phyloP scores from a whole-genome alignment of 1,140 invertebrate genomes.

The Sesamia nonagrioides region DNA sequence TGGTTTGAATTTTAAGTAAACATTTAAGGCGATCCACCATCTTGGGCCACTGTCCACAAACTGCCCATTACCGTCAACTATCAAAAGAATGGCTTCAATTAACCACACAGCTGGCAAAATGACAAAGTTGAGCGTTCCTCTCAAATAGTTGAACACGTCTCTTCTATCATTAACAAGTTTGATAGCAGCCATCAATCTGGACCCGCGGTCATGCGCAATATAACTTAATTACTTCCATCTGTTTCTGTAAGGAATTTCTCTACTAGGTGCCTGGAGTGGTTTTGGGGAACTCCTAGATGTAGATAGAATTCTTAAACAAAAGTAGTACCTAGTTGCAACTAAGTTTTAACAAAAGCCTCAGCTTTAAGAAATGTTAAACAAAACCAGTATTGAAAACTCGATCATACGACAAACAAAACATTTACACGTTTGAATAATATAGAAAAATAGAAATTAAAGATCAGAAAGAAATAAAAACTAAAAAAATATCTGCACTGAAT shows the following conservation, averaged over 20 bases:
- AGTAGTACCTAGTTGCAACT: neutral
- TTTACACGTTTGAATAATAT: too few relatives aligned
- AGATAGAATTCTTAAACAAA: too few relatives aligned
- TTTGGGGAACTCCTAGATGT: neutral
- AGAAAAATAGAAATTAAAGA: too few relatives aligned
- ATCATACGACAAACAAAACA: too few relatives aligned
- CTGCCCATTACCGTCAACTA: constrained; percentile 6
- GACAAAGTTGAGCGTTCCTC: constrained; percentile 30
- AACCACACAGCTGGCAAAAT: constrained; percentile 21
- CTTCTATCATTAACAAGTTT: constrained; percentile 48
- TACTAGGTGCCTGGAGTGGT: neutral
- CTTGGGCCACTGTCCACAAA: neutral
- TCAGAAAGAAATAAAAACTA: too few relatives aligned
- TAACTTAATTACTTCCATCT: constrained; percentile 48
- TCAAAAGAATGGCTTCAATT: constrained; percentile 36
- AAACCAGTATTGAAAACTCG: too few relatives aligned
- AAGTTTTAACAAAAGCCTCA: neutral
- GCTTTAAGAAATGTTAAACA: neutral
- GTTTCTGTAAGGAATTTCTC: constrained; percentile 3
- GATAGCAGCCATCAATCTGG: constrained; percentile 44
- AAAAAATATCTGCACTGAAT: too few relatives aligned
- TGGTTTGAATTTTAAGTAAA: neutral
- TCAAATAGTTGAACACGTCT: constrained; percentile 47
- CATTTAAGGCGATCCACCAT: neutral
- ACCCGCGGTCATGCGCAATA: constrained; percentile 32